Base-by-base conservation (phyloP, 2,797 vertebrate species). In the Eidolon dupreanum region DNA sequence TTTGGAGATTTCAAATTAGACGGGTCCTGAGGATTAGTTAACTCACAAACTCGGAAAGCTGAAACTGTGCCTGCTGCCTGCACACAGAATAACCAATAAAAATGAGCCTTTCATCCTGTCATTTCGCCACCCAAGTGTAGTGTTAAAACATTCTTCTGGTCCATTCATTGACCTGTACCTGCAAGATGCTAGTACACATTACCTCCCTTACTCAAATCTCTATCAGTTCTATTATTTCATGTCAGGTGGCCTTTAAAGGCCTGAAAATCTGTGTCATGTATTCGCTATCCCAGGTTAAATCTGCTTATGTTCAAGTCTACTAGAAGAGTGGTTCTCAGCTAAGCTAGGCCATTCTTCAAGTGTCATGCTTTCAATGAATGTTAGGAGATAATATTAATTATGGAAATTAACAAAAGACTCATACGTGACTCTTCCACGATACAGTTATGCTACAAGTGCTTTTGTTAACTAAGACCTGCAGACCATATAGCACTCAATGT, bases 381-480 rank as follows among this genome's bases (percentile, higher is more conserved):
- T 94, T 82, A 93, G 38, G 55, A 92, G 49, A 71, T 11, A 70
- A 66, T 38, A 91, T 0, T n/a, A 57, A 88, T 68, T 46, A 94
- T 0, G 11, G 43, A 96, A 63, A 88, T 55, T 31, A 87, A 87
- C 15, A 22, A 93, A 86, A 70, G 68, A 81, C 73, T 46, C 6
- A 0, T 0, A 46, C 77, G 51, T 38, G 68, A 92, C 38, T 63
- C 53, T 36, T 6, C 77, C 17, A 8, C 13, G 17, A 87, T 78
- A 73, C 81, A 87, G 61, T 43, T 63, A 65, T 31, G 63, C 75
- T 63, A 82, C 49, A 66, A 85, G 87, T 11, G 13, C 84, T 73
- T 96, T 38, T 33, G 7, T 74, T 82, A 90, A 73, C 61, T 59
- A 82, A 88, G 81, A 81, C 66, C 89, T 95, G 82, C 84, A 97